A percentile compares a stretch with the other conserved stretches of the same genome.
Conservation (phyloP, 2,797 vertebrate genomes). For the Diplodus sargus region DNA sequence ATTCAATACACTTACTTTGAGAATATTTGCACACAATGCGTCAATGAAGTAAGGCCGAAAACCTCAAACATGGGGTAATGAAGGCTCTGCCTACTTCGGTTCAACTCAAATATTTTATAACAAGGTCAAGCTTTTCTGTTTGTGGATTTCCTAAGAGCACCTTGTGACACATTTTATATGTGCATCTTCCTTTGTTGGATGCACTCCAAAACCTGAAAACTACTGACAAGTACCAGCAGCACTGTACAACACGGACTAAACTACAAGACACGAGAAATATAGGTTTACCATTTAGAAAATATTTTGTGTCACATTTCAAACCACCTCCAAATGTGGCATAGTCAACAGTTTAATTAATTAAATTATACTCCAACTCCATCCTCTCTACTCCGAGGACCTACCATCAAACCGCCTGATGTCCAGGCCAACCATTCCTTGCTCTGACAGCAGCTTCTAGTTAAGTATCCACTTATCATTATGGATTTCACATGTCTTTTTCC, state of each 20-base stretch:
- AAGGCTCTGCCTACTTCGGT: background rate
- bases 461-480: too few relatives aligned
- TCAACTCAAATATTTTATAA: background rate
- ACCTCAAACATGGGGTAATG: background rate
- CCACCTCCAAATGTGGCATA: too few relatives aligned
- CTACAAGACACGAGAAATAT: background rate
- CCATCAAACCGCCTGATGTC: too few relatives aligned
- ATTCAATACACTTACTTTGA: background rate
- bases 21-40: background rate
- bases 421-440: too few relatives aligned
- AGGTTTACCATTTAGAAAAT: background rate
- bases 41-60: background rate
- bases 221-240: background rate
- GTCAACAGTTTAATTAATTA: too few relatives aligned
- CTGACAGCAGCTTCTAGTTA: too few relatives aligned
- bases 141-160: background rate
- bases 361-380: too few relatives aligned
- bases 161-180: too few relatives aligned
- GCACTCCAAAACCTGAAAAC: background rate
- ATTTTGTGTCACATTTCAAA: background rate
- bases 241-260: background rate
- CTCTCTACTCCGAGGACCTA: too few relatives aligned
- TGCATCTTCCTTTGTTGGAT: background rate
- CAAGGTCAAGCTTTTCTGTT: background rate
- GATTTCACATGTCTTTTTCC: too few relatives aligned